phyloP scores from a whole-genome alignment of 2,888 invertebrate genomes.

The Leistus spinibarbis region DNA sequence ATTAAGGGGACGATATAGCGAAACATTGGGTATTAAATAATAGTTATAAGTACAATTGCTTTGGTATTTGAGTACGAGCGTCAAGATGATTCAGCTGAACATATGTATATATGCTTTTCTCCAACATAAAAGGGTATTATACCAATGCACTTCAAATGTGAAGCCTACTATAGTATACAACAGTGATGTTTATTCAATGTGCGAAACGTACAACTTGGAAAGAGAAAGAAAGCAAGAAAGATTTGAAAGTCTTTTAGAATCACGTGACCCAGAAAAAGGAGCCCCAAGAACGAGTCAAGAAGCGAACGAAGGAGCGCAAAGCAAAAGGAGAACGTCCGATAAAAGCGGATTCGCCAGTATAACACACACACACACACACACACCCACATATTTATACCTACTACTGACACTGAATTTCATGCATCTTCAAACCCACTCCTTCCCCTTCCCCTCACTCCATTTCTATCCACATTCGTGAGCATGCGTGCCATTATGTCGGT shows the following conservation, averaged over 20 bases:
- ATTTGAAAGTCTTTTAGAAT: constrained; percentile 33
- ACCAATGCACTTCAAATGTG: neutral
- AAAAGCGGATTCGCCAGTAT: constrained; percentile 7
- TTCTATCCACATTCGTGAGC: neutral
- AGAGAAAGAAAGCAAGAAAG: neutral
- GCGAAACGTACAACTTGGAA: neutral
- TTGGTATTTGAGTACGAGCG: too few relatives aligned
- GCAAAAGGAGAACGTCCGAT: constrained; percentile 10
- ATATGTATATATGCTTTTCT: too few relatives aligned
- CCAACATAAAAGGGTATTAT: neutral
- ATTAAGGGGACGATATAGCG: too few relatives aligned
- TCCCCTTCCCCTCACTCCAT: neutral
- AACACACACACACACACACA: neutral
- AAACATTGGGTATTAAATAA: too few relatives aligned
- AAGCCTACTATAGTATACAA: neutral
- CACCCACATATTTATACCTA: neutral
- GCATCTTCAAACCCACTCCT: constrained; percentile 23
- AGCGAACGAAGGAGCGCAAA: neutral
- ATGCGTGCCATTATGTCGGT: too few relatives aligned
- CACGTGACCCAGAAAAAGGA: constrained; percentile 37
- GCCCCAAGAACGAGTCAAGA: constrained; percentile 12
- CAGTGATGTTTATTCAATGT: neutral
- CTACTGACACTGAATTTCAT: constrained; percentile 27
- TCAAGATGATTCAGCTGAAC: too few relatives aligned
- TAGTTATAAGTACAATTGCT: too few relatives aligned